Evolutionary conservation across 2,888 invertebrate species (phyloP), one percentile per base, ranked within the genome.

Genomic region (Polia nebulosa): DNA sequence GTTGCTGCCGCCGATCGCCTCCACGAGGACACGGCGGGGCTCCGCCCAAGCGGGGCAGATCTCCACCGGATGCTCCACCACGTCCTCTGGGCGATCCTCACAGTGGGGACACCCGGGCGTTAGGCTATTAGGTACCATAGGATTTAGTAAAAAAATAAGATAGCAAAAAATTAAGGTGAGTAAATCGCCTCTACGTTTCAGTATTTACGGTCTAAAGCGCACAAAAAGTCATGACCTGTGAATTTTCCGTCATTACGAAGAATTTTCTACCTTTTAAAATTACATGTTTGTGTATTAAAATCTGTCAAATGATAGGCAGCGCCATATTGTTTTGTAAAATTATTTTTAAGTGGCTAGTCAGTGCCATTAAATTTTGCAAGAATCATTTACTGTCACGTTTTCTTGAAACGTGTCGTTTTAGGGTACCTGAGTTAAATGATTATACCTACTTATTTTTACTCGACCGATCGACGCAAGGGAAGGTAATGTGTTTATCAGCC

Each of bases 311-410:
- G 3, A 57, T 41, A 44, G 39, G 2, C 9, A 39, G 7, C 5
- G 11, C 0, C 25, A 1, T 41, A 25, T 51, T 58, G 3, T 70
- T 64, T 41, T 52, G 47, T 25, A 4, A 25, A 47, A 69, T 75
- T 20, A 56, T 57, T 44, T 27, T 7, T 15, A 59, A 58, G 27
- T 72, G 47, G 13, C 0, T 13, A 11, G 32, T 63, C n/a, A 34
- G 39, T 29, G 25, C 2, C 17, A 59, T 74, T 69, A 36, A 17
- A 1, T 47, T 47, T 73, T 67, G 51, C 13, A 67, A 61, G 52
- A 57, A 53, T 66, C 39, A 74, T 67, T 60, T 57, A 0, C 1
- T 0, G 25, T 41, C 67, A 67, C 74, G 52, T 74, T 67, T 57
- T 11, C 3, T 0, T 17, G 20, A 44, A 52, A 51, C 74, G 68